phyloP scores from a whole-genome alignment of 2,113 vertebrate genomes.

The Natator depressus region DNA sequence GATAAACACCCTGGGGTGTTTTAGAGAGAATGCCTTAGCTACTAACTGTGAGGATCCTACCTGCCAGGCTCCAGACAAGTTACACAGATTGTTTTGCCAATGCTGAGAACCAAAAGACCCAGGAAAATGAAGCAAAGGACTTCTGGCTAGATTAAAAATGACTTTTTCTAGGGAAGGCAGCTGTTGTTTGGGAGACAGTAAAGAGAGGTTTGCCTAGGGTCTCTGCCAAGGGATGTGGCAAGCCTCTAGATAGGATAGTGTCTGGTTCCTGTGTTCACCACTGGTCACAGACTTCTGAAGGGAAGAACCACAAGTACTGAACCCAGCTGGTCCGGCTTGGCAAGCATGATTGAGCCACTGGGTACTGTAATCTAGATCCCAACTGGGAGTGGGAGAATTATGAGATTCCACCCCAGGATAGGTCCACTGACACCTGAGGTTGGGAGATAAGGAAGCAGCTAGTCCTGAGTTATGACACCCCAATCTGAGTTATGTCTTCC shows the following conservation, averaged over 20 bases:
- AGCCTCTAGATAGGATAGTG: background rate
- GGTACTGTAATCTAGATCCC: background rate
- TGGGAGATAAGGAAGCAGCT: background rate
- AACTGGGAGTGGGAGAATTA: background rate
- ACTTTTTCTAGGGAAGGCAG: background rate
- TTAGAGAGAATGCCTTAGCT: background rate
- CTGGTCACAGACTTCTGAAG: background rate
- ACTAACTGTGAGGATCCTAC: background rate
- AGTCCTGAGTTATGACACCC: background rate
- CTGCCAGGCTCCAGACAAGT: background rate
- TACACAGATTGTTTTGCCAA: background rate
- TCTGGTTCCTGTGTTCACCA: background rate
- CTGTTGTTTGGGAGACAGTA: background rate
- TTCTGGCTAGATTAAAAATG: background rate
- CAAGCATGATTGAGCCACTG: background rate
- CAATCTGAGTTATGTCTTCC: background rate
- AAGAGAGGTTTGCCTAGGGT: background rate
- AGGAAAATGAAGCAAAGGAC: background rate
- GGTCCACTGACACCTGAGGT: background rate
- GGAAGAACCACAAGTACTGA: background rate
- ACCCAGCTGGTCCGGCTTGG: background rate
- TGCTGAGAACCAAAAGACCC: background rate
- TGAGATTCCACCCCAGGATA: background rate
- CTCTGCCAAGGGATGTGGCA: background rate
- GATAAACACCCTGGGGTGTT: background rate